Evolutionary conservation across 2,888 invertebrate genomes (phyloP).

Genomic region (Oligia fasciuncula): DNA sequence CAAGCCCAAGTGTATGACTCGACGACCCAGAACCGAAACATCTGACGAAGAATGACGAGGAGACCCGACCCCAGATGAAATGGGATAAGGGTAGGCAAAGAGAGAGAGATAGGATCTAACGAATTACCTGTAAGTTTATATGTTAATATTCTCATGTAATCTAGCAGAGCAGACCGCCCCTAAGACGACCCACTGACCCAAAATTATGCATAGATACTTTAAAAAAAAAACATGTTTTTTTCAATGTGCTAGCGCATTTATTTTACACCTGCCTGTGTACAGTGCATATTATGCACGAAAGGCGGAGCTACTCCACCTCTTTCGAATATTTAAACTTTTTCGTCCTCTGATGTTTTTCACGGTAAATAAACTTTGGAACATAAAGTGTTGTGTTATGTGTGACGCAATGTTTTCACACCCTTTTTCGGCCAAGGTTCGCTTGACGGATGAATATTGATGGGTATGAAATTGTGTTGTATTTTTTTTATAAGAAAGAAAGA

Average conservation of each 20-base stretch:
- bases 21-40: too few species aligned
- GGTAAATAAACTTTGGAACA: neutral
- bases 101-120: neutral
- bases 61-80: neutral
- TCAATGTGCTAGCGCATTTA: neutral
- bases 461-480: neutral
- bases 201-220: neutral
- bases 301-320: neutral
- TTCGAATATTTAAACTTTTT: constrained; percentile 12
- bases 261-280: neutral
- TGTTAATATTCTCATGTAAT: neutral
- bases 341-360: neutral
- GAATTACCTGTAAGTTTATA: neutral
- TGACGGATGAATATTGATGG: neutral
- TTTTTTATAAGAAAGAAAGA: too few species aligned
- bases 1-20: too few species aligned
- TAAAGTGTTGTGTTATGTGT: neutral
- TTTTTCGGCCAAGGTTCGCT: neutral
- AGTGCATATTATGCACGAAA: neutral
- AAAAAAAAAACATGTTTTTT: neutral
- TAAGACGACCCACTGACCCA: too few species aligned
- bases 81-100: neutral
- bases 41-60: too few species aligned
- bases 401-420: neutral
- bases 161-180: neutral